Evolutionary conservation across 2,888 invertebrate genomes (phyloP).

Genomic region (Tetanocera ferruginea): DNA sequence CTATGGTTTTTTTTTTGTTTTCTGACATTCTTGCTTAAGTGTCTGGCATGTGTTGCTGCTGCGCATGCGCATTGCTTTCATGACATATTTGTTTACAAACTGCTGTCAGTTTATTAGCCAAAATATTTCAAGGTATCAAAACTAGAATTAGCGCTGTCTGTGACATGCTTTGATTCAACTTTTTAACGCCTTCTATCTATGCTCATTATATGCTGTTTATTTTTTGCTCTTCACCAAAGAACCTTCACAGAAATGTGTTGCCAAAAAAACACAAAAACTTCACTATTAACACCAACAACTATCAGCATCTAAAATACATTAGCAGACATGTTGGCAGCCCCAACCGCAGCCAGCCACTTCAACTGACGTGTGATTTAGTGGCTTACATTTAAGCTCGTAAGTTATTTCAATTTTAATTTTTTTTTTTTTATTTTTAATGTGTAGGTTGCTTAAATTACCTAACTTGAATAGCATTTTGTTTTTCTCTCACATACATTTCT

Average conservation of each 20-base stretch:
- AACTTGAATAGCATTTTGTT: not conserved
- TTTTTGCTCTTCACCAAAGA: not conserved
- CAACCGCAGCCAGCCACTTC: not conserved
- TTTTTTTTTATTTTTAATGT: not conserved
- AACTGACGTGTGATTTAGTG: not conserved
- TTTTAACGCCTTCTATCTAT: not conserved
- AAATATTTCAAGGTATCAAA: too few species aligned
- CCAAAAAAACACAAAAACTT: not conserved
- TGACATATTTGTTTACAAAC: too few species aligned
- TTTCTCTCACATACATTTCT: not conserved
- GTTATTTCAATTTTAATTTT: not conserved
- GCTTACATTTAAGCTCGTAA: not conserved
- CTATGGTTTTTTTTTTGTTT: too few species aligned
- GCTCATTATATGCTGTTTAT: not conserved
- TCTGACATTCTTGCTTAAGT: too few species aligned
- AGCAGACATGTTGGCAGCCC: conserved; percentile 30
- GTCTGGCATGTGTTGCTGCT: too few species aligned
- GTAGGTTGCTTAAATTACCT: too few species aligned
- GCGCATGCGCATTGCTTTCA: too few species aligned
- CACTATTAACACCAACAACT: not conserved
- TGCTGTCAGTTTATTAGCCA: too few species aligned
- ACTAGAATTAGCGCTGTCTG: too few species aligned
- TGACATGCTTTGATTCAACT: not conserved
- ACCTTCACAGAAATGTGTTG: not conserved
- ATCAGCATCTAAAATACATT: not conserved